Base-by-base conservation (phyloP, 2,888 invertebrate genomes). In the Drosophila pseudotakahashii region DNA sequence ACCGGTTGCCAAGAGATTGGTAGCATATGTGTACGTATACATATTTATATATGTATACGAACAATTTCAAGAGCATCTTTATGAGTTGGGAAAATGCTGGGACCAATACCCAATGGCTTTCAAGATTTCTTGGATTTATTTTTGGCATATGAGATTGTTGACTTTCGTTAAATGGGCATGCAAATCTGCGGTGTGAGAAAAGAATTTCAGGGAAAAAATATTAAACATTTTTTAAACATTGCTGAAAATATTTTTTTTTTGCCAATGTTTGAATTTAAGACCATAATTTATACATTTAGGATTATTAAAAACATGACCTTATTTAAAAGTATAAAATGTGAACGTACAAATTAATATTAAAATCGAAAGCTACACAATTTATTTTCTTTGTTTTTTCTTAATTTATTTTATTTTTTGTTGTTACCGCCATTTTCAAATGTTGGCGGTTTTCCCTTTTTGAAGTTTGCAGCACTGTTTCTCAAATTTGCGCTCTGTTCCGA, bases 1-100 rank as follows among this genome's bases (percentile, higher is more conserved):
- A 66, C 66, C 66, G 66, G 66, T 66, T 66, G 7, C 7, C 1
- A 13, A 48, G 44, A 9, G 26, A 53, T 36, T 44, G 23, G 63
- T 34, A 34, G 45, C 23, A 64, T 26, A 16, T 19, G 19, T 19
- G 19, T 19, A 19, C 19, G 19, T 19, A 19, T 47, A 30, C n/a
- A 32, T 6, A 63, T 13, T 3, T 11, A 9, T 36, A 34, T 26
- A 9, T 36, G 23, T 26, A 26, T 5, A 13, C 3, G 39, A 37
- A 39, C n/a, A 61, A 50, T 14, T 26, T n/a, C 16, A 19, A n/a
- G 5, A 51, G 47, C 45, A 41, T 64, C 39, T 64, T 30, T 34
- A 34, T 64, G 39, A 6, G 11, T 30, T 39, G 39, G 16, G 53
- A 64, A 47, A 14, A 32, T 45, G 39, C 39, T 37, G 64, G 53